Evolutionary conservation across 1,140 invertebrate species (phyloP), one percentile per base, ranked within the genome.

Genomic region (Ptiloglossa arizonensis): DNA sequence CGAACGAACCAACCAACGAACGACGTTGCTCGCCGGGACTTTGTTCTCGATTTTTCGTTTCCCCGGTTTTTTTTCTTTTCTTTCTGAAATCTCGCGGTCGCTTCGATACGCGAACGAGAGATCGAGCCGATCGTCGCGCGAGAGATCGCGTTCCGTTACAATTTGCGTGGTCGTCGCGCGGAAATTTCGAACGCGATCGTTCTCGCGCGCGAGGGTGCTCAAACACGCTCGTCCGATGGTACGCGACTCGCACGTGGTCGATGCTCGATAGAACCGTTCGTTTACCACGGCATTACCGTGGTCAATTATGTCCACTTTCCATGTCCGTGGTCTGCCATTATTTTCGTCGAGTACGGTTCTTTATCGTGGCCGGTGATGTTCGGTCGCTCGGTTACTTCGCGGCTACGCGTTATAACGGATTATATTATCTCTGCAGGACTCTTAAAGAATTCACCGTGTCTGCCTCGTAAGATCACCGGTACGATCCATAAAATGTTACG

Each of bases 231-330:
- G 79, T 79, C 44, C 74, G n/a, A 81, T 70, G 60, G 35, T 64
- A 62, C 46, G 13, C 56, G 24, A 11, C 59, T 32, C 41, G 38
- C 50, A 68, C n/a, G 46, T 44, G 24, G 48, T 22, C 46, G n/a
- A 29, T 69, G 81, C 54, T 70, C 81, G 79, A 85, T 85, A 85
- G 82, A 86, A 85, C 79, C 73, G 83, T 86, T 67, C 74, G 82
- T 85, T 82, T 80, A 85, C 79, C 74, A 75, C 82, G 70, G 78
- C 79, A 85, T 86, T 85, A 81, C 50, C 66, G 35, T n/a, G 75
- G 82, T 85, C 82, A 85, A 79, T 86, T 85, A 85, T 57, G 82
- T 81, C 82, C 59, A 72, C 72, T 81, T 63, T 76, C 69, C 72
- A 69, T 70, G 62, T 72, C 66, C 54, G 52, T 41, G 52, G 60